phyloP scores from a whole-genome alignment of 2,888 invertebrate species.

The Synergus japonicus region DNA sequence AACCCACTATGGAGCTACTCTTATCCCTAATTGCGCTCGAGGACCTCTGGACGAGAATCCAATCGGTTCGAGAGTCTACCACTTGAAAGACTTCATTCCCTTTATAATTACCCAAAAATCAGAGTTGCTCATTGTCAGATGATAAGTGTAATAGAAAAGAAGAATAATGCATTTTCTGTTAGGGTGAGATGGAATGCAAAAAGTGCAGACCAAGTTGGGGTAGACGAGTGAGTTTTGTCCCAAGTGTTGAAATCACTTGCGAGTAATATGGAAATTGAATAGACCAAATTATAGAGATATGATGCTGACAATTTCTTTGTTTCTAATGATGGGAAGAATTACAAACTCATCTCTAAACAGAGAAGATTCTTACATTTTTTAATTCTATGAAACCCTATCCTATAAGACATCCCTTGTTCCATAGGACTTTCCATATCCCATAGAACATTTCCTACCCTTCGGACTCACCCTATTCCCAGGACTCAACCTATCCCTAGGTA shows the following conservation, averaged over 20 bases:
- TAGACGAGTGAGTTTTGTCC: not conserved
- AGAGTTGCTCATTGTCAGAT: not conserved
- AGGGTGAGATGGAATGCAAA: not conserved
- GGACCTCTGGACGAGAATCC: constrained; percentile 55
- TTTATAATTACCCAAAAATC: not conserved
- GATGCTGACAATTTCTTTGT: too few relatives aligned
- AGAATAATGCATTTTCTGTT: not conserved
- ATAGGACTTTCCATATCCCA: too few relatives aligned
- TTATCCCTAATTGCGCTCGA: constrained; percentile 61
- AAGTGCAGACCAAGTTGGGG: not conserved
- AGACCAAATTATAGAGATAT: too few relatives aligned
- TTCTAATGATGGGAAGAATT: too few relatives aligned
- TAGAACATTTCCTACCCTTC: too few relatives aligned
- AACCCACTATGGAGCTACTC: constrained; percentile 54
- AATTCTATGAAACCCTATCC: too few relatives aligned
- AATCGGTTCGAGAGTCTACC: constrained; percentile 9
- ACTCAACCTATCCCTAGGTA: too few relatives aligned
- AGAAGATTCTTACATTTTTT: too few relatives aligned
- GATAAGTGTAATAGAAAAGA: not conserved
- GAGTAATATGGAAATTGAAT: not conserved
- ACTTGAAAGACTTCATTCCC: not conserved
- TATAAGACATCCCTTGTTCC: too few relatives aligned
- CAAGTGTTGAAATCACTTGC: not conserved
- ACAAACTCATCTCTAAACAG: too few relatives aligned
- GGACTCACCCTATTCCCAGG: too few relatives aligned